Evolutionary conservation across 1,140 invertebrate species (phyloP).

Genomic region (Eupeodes corollae): DNA sequence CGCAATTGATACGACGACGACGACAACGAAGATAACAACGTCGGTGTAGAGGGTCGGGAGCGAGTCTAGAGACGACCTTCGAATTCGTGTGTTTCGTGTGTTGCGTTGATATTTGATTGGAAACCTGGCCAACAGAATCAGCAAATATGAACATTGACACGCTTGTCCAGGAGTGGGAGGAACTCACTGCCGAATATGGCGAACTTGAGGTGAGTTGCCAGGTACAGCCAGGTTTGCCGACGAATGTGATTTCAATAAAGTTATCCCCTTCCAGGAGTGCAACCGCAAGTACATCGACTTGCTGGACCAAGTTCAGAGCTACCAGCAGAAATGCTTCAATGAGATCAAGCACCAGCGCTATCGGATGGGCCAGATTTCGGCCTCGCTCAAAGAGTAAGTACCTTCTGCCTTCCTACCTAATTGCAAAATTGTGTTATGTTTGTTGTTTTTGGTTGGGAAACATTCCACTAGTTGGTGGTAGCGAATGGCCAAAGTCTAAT

Average conservation of each 20-base stretch:
- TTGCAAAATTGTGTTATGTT: too few species aligned
- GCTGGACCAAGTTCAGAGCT: constrained; percentile 67
- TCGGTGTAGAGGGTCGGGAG: too few species aligned
- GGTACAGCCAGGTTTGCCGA: neutral
- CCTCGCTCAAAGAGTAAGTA: constrained; percentile 64
- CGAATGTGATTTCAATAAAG: neutral
- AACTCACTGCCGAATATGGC: constrained; percentile 51
- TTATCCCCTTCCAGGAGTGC: constrained; percentile 42
- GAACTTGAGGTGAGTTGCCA: constrained; percentile 44
- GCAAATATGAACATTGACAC: constrained; percentile 24
- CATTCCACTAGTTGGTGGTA: too few species aligned
- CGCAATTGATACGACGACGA: too few species aligned
- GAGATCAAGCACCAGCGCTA: constrained; percentile 83
- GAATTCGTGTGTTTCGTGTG: neutral
- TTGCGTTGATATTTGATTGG: neutral
- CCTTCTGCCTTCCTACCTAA: too few species aligned
- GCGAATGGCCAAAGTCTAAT: too few species aligned
- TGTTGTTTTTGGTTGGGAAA: too few species aligned
- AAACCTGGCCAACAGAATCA: neutral
- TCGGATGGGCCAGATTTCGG: constrained; percentile 67
- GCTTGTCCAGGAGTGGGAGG: constrained; percentile 50
- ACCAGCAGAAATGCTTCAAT: constrained; percentile 80
- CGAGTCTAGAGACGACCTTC: too few species aligned
- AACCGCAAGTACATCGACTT: constrained; percentile 72
- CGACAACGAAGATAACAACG: too few species aligned